Base-by-base conservation (phyloP, 2,888 invertebrate species). In the Xylota sylvarum region DNA sequence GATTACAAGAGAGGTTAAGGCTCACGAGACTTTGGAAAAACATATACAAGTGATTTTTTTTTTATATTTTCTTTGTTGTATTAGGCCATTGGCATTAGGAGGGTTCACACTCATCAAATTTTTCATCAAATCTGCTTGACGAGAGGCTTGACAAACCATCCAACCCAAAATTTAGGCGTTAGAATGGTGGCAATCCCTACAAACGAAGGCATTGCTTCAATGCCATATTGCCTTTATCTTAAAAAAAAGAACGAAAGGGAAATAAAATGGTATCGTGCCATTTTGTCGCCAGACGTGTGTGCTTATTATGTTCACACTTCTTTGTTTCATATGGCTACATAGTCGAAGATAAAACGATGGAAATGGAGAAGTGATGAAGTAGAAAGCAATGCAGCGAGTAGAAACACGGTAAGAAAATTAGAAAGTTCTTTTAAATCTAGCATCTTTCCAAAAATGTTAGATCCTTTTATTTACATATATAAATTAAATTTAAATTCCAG, bases 11-110 rank as follows among this genome's bases (percentile, higher is more conserved):
- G n/a, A n/a, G n/a, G 40, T 6, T 27, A 30, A 1, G 0, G 32
- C 56, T 43, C 70, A 56, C 70, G 70, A 32, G 70, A 70, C 70
- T 58, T 19, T 17, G 30, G 48, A 1, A 5, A 32, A 32, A 43
- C 10, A 4, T 3, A 23, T n/a, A 52, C 19, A 4, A 48, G 19
- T 19, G 17, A 7, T 46, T 7, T 19, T 23, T 2, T 4, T 48
- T 9, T 35, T n/a, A n/a, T 30, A 30, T 46, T 46, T 46, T 17
- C 1, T 46, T 14, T 6, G n/a, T 46, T 46, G 4, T 37, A 37
- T 32, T 32, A 5, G 40, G 12, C n/a, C 4, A 12, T 12, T n/a
- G n/a, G 40, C 3, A 32, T 3, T 23, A 23, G 23, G 23, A 3
- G 23, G 1, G 23, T 23, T 23, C 23, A 23, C 3, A 23, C 23